Evolutionary conservation across 2,888 invertebrate genomes (phyloP), one percentile per base, ranked within the genome.

Genomic region (Tetropium fuscum): DNA sequence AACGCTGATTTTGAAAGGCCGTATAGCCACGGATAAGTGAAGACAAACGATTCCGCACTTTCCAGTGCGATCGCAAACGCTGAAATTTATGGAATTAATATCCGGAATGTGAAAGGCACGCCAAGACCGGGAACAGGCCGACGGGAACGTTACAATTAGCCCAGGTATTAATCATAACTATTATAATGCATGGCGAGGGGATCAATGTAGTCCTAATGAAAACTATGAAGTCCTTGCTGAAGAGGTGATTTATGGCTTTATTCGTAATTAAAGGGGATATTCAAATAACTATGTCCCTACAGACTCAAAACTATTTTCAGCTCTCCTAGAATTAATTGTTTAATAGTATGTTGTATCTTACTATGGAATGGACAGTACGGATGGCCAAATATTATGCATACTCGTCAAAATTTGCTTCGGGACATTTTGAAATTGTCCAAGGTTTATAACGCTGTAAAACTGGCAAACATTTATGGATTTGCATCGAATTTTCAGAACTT

Each of bases 31-130:
- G 59, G 57, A 59, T 58, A 63, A 66, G 56, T 13, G 62, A 68
- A 70, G 70, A 70, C 70, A 70, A 70, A 70, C 70, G 70, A 64
- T 64, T 60, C 47, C 57, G 60, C 63, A 65, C 63, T 65, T 66
- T 66, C 62, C 57, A 66, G 65, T 49, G 57, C 57, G 70, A 48
- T 48, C 49, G 38, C 49, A 20, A 38, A 38, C 49, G 36, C 18
- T n/a, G 49, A 63, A 78, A 78, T 78, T 79, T 79, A 79, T 79
- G 77, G 77, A 77, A 78, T 78, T 79, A 78, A 73, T 73, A 73
- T 73, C 73, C 73, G 72, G 73, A 63, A 68, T 65, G 67, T 67
- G 70, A 67, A 66, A 67, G 66, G 69, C 66, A 62, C 58, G 56
- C 59, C 59, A 45, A 63, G 51, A 43, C 47, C 44, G 62, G 58